Evolutionary conservation across 2,113 vertebrate genomes (phyloP), one percentile per base, ranked within the genome.

Genomic region (Rhombomys opimus): DNA sequence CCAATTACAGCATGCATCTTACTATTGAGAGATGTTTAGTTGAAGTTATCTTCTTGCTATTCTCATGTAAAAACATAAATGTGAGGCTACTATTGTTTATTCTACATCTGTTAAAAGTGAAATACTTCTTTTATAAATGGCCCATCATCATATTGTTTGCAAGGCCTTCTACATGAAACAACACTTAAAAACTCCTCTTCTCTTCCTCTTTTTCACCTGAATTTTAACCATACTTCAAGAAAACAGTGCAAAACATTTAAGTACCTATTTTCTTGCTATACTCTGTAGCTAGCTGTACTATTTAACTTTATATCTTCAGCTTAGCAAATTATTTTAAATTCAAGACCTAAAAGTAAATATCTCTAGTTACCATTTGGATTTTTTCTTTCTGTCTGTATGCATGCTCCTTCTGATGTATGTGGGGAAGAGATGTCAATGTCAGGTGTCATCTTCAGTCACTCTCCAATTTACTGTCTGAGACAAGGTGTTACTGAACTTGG

Each of bases 241-340:
- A 50, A 30, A 30, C 4, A 72, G 59, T 41, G 20, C 41, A 57
- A 82, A 76, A 7, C 32, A 85, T 15, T 2, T 22, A n/a, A 25
- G 61, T 65, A 41, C 67, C 14, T 57, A 72, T 87, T 90, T 41
- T 89, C 30, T 85, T 91, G 88, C 20, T 63, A 90, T 82, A 32
- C 50, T 95, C 32, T 77, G 18, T 72, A 59, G 50, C 80, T 59
- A 61, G 32, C 15, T 90, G 15, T n/a, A 22, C 2, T n/a, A 84
- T 50, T 46, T 57, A 78, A 78, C 35, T 63, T 30, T 13, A 9
- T 81, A 20, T 85, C 63, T 92, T 72, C 41, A 90, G 10, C 18
- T 84, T 61, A 63, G 68, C 50, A 96, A 78, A 70, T 46, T 88
- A 73, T 86, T 94, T 89, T 72, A 2, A 82, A 94, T 89, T 73